Conservation (phyloP, 2,888 invertebrate species). For the Parochlus steinenii region DNA sequence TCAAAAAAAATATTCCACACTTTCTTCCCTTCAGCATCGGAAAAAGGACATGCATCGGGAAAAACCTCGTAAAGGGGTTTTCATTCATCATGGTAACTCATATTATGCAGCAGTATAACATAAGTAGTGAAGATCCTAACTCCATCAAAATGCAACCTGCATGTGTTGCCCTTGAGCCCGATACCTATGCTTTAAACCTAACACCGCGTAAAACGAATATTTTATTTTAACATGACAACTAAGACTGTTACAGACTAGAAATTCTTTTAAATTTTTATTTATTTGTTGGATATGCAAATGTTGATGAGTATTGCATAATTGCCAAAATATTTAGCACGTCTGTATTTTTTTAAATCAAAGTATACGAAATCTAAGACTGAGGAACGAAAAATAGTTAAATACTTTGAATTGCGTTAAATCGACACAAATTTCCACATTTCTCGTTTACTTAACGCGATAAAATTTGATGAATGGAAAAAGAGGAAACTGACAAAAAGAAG, state of each 20-base stretch:
- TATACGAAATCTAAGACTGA: too few species aligned
- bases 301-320: too few species aligned
- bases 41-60: constrained; percentile 73
- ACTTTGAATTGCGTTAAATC: too few species aligned
- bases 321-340: too few species aligned
- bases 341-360: too few species aligned
- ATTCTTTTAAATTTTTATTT: neutral
- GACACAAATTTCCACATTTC: too few species aligned
- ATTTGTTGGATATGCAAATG: neutral
- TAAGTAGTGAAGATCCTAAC: constrained; percentile 36
- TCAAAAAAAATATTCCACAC: constrained; percentile 43
- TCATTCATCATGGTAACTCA: constrained; percentile 56
- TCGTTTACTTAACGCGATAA: too few species aligned
- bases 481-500: too few species aligned
- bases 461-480: too few species aligned
- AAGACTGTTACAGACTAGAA: too few species aligned
- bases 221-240: too few species aligned
- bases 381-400: too few species aligned
- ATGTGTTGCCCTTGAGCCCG: constrained; percentile 57
- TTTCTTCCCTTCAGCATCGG: constrained; percentile 78
- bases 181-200: constrained; percentile 47
- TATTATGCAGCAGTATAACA: constrained; percentile 51
- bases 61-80: constrained; percentile 60
- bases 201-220: constrained; percentile 39
- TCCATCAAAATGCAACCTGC: constrained; percentile 44